phyloP scores from a whole-genome alignment of 2,797 vertebrate genomes.

The Catamblyrhynchus diadema region DNA sequence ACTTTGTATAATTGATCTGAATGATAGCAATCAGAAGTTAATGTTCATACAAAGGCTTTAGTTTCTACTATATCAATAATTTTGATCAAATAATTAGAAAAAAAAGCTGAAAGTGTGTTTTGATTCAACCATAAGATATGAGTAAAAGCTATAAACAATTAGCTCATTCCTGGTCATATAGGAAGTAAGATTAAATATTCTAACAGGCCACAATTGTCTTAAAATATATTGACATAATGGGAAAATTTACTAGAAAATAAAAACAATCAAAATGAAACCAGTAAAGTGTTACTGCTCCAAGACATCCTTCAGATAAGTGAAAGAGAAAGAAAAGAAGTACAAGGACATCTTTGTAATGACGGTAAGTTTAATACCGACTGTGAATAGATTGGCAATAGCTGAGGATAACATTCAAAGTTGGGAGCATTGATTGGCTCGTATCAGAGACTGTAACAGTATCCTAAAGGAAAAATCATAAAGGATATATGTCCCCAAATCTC shows the following conservation, averaged over 20 bases:
- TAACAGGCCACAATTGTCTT: not conserved
- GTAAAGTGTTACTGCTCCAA: not conserved
- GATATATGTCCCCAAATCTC: not conserved
- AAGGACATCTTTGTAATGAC: not conserved
- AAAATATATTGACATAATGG: not conserved
- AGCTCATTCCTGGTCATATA: not conserved
- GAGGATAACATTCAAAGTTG: not conserved
- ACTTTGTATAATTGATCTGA: not conserved
- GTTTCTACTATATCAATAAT: not conserved
- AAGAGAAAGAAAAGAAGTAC: not conserved
- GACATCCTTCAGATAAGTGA: not conserved
- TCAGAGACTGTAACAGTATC: not conserved
- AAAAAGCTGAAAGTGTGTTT: not conserved
- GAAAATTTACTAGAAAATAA: not conserved
- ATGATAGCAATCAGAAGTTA: not conserved
- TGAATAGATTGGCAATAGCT: not conserved
- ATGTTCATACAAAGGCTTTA: not conserved
- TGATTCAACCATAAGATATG: not conserved
- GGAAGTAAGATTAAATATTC: not conserved
- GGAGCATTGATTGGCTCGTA: not conserved
- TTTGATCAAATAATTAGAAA: not conserved
- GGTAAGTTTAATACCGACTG: not conserved
- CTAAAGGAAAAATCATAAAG: not conserved
- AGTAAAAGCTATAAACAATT: not conserved
- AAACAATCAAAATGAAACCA: not conserved